Conservation (phyloP, 2,888 invertebrate species). For the Holacanthella duospinosa region DNA sequence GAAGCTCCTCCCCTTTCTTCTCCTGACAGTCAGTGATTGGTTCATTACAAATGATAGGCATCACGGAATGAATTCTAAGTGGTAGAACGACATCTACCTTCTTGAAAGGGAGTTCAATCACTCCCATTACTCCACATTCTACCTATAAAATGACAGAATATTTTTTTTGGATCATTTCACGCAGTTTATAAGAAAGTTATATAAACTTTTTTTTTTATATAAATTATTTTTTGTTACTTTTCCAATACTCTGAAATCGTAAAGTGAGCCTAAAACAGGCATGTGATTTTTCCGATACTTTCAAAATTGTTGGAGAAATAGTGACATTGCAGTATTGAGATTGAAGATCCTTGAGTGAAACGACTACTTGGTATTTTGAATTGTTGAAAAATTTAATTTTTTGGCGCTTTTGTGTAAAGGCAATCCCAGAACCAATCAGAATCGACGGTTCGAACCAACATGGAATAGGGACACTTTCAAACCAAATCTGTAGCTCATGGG, state of each 20-base stretch:
- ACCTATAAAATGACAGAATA: background rate
- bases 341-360: background rate
- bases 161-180: too few species aligned
- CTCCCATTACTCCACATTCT: background rate
- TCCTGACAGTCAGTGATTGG: too few species aligned
- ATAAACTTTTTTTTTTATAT: background rate
- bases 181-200: too few species aligned
- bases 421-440: background rate
- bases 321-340: background rate
- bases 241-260: background rate
- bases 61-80: background rate
- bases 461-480: background rate
- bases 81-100: background rate
- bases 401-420: background rate
- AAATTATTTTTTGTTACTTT: background rate
- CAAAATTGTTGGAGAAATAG: background rate
- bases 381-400: background rate
- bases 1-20: too few species aligned
- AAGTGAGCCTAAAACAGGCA: background rate
- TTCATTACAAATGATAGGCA: too few species aligned
- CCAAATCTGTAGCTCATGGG: background rate
- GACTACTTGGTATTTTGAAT: background rate
- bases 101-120: background rate
- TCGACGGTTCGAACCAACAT: background rate
- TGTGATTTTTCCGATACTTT: background rate